Conservation (phyloP, 2,797 vertebrate species). For the Menidia menidia region DNA sequence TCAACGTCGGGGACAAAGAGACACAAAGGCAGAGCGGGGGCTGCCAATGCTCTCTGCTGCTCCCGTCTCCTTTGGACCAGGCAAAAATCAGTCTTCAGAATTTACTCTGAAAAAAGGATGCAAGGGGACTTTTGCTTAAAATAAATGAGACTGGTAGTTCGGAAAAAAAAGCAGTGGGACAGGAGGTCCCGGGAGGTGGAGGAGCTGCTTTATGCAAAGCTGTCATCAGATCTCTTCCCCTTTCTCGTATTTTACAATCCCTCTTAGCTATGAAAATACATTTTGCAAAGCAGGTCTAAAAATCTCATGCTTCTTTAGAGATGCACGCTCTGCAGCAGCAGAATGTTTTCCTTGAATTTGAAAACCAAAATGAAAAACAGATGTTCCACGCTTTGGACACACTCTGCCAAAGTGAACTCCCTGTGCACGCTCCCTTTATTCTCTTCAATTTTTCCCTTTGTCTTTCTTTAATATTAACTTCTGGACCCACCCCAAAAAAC, state of each 20-base stretch:
- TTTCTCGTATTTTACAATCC: conserved; percentile 13
- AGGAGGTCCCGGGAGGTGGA: conserved; percentile 45
- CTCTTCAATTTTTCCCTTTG: background rate
- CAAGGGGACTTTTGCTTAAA: conserved; percentile 17
- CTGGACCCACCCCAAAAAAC: too few relatives aligned
- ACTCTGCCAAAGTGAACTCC: conserved; percentile 9
- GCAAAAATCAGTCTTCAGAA: conserved; percentile 59
- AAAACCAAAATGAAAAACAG: conserved; percentile 55
- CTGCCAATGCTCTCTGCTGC: conserved; percentile 23
- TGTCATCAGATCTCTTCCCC: conserved; percentile 4
- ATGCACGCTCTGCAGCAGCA: conserved; percentile 3
- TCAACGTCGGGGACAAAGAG: conserved; percentile 20
- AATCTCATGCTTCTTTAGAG: conserved; percentile 10
- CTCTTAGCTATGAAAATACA: conserved; percentile 23
- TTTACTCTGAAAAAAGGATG: conserved; percentile 40
- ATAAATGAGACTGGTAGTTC: conserved; percentile 35
- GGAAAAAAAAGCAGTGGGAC: conserved; percentile 55
- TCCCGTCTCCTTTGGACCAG: conserved; percentile 36
- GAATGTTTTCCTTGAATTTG: background rate
- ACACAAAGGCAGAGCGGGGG: background rate
- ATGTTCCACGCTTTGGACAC: conserved; percentile 42
- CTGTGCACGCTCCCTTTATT: conserved; percentile 1
- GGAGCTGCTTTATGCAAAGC: conserved; percentile 55
- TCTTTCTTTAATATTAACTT: conserved; percentile 1
- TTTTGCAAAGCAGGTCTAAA: conserved; percentile 20